A percentile compares a stretch with the other conserved stretches of the same genome.
Conservation (phyloP, 2,888 invertebrate species). For the Arge pagana region DNA sequence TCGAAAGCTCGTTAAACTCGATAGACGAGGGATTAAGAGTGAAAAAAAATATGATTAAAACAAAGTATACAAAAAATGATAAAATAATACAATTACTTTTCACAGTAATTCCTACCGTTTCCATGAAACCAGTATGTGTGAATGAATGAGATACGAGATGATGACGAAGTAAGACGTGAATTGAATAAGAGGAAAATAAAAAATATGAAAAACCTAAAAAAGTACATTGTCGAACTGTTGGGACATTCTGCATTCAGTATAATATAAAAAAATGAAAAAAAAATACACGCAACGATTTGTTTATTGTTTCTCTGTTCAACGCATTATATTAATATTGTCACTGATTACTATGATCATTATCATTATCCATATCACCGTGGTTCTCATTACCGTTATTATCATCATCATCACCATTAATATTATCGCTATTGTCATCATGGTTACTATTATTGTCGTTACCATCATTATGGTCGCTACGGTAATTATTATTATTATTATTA, state of each 20-base stretch:
- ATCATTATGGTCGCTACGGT: constrained; percentile 45
- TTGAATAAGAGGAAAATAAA: constrained; percentile 43
- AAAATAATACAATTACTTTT: constrained; percentile 11
- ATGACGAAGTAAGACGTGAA: constrained; percentile 41
- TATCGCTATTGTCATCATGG: constrained; percentile 36
- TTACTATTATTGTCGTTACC: constrained; percentile 44
- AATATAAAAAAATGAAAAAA: constrained; percentile 42
- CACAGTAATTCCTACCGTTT: constrained; percentile 19
- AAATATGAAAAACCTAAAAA: constrained; percentile 51
- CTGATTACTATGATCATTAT: constrained; percentile 45
- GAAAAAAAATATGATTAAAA: neutral
- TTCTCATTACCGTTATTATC: constrained; percentile 38
- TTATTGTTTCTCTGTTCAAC: constrained; percentile 48
- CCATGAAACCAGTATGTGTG: constrained; percentile 51
- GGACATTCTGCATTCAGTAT: constrained; percentile 57
- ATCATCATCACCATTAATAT: constrained; percentile 41
- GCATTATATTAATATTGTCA: constrained; percentile 51
- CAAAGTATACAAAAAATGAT: neutral
- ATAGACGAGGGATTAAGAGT: no score
- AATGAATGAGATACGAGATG: constrained; percentile 42
- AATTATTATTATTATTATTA: constrained; percentile 50
- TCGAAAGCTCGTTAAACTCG: constrained; percentile 19
- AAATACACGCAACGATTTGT: constrained; percentile 14
- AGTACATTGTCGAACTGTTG: constrained; percentile 56
- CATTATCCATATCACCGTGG: constrained; percentile 39